Percentiles rank a stretch among this genome's conserved stretches.
phyloP scores from a whole-genome alignment of 2,113 vertebrate species.

The Apteryx mantelli region DNA sequence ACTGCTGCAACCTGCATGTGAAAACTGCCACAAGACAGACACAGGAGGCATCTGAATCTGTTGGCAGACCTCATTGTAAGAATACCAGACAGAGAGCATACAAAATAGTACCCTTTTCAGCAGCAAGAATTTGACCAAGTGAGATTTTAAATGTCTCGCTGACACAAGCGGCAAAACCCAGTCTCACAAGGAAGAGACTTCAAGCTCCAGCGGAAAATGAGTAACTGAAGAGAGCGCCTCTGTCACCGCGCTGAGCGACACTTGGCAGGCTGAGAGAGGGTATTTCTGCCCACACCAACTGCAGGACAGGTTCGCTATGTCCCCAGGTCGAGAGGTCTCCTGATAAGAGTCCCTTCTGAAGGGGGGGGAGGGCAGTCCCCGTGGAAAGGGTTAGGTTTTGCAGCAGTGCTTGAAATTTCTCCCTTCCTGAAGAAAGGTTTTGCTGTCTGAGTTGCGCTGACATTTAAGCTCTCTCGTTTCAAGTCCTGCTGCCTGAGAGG shows the following conservation, averaged over 20 bases:
- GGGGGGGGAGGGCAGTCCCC: neutral
- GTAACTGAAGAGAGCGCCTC: neutral
- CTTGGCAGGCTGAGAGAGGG: neutral
- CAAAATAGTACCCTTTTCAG: neutral
- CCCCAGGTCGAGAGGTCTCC: neutral
- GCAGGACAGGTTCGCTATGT: neutral
- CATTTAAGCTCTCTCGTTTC: neutral
- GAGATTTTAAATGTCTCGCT: neutral
- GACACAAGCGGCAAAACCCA: neutral
- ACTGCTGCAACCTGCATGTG: neutral
- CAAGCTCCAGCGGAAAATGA: neutral
- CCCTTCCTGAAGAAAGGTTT: neutral
- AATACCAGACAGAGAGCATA: neutral
- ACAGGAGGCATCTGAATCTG: neutral
- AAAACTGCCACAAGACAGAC: neutral
- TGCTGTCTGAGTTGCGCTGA: neutral
- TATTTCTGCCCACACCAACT: neutral
- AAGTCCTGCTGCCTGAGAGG: neutral
- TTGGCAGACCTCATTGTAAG: neutral
- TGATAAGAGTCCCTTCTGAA: neutral
- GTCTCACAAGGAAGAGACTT: neutral
- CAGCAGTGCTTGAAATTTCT: neutral
- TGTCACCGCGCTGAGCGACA: neutral
- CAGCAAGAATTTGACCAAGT: neutral
- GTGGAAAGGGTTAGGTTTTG: neutral